Percentiles rank a stretch among this genome's conserved stretches.
Conservation (phyloP, 2,113 vertebrate species). For the Cottus gobio region DNA sequence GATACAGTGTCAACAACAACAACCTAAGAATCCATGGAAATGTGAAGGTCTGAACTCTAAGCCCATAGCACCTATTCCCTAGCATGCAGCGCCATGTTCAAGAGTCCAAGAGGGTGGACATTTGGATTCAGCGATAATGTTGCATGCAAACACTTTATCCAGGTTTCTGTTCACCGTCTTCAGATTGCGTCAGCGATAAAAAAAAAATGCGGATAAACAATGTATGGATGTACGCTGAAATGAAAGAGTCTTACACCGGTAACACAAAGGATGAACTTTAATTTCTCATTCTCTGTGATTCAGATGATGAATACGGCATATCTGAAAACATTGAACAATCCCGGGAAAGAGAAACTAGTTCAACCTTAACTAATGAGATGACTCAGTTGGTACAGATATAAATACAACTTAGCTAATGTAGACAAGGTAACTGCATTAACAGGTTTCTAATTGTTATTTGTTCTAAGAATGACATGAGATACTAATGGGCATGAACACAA, state of each 20-base stretch:
- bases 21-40: constrained; percentile 22
- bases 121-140: constrained; percentile 8
- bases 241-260: too few species aligned
- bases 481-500: neutral
- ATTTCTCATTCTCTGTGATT: neutral
- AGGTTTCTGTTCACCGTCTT: neutral
- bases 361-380: neutral
- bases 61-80: neutral
- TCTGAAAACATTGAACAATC: neutral
- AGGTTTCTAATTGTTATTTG: neutral
- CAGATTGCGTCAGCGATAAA: neutral
- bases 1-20: constrained; percentile 3
- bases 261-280: neutral
- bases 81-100: constrained; percentile 1
- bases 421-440: too few species aligned
- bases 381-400: neutral
- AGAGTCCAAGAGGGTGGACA: constrained; percentile 11
- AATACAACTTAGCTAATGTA: neutral
- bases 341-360: neutral
- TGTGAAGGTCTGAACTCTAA: constrained; percentile 16
- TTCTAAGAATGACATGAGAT: neutral
- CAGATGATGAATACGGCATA: neutral
- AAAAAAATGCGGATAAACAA: too few species aligned
- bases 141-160: neutral
- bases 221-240: too few species aligned